Percentiles rank a stretch among this genome's conserved stretches.
These are phyloP conservation scores for Caenorhabditis zanzibari DNA, from an alignment of 2,888 invertebrate species.

Conservation along the genomic window DNA sequence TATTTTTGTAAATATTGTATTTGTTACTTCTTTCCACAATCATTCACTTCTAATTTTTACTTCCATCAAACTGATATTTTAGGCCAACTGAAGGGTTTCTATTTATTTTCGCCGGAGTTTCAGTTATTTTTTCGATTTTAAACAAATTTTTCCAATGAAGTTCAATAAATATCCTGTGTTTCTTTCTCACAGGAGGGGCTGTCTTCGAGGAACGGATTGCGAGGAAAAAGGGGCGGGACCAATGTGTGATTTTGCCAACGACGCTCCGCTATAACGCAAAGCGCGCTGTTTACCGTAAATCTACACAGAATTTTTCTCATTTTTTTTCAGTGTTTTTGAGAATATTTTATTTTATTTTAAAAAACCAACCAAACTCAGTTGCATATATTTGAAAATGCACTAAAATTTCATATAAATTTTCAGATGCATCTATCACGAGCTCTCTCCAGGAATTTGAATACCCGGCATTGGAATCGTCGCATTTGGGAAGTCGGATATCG, in stretches of 20 bases:
- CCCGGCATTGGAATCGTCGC: slow-evolving; percentile 80
- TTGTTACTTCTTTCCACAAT: not conserved
- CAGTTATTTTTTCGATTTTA: not conserved
- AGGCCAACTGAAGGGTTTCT: slow-evolving; percentile 14
- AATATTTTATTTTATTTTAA: not conserved
- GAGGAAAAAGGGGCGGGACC: too few relatives aligned
- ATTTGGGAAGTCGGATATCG: slow-evolving; percentile 83
- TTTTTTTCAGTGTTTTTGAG: not conserved
- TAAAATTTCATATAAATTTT: too few relatives aligned
- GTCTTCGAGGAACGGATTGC: too few relatives aligned
- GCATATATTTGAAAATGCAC: too few relatives aligned
- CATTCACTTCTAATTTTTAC: not conserved
- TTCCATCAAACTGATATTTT: not conserved
- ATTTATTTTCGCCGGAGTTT: not conserved
- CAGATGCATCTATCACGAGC: slow-evolving; percentile 70
- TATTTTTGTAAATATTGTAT: slow-evolving; percentile 16
- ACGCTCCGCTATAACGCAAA: slow-evolving; percentile 23
- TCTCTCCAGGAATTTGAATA: slow-evolving; percentile 75
- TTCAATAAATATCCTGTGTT: not conserved
- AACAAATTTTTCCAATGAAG: not conserved
- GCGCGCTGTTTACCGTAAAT: slow-evolving; percentile 24
- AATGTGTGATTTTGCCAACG: not conserved
- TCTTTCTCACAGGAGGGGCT: too few relatives aligned
- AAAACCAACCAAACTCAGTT: too few relatives aligned
- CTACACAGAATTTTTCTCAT: not conserved